Evolutionary conservation across 2,888 invertebrate genomes (phyloP), one percentile per base, ranked within the genome.

Genomic region (Orthosia gracilis): DNA sequence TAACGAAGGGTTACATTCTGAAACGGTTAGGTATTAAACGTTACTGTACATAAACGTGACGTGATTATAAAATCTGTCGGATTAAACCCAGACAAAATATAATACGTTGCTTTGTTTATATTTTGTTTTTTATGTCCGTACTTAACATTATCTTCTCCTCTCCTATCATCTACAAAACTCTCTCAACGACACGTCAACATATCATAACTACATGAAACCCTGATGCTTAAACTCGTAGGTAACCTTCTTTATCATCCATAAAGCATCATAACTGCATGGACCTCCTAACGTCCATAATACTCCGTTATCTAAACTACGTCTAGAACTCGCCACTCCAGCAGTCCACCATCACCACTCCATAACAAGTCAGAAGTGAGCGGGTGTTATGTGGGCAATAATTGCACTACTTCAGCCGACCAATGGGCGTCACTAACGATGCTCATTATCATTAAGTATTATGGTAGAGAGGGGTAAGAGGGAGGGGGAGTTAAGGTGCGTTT

Each of bases 371-470:
- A 12, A 76, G 85, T 89, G 74, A 85, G 84, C 76, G 9, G 54
- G 78, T 84, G 85, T 87, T 85, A 85, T 84, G 83, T 85, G 76
- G 54, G 59, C 68, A 85, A 82, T 87, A 72, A 86, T 85, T 74
- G 69, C 63, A 73, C 59, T 71, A 69, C 76, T 85, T 72, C 45
- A 75, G 80, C 62, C 75, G 73, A 59, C 81, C 84, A 84, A 85
- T 82, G 80, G 50, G 59, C 77, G 69, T 79, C 77, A 71, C 70
- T 85, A 83, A 83, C 65, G 69, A 7, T 31, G 15, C 64, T 82
- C 79, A 77, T 84, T 80, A 83, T 23, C 63, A 73, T 82, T 83
- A 77, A 77, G 65, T 61, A 61, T 77, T 74, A 80, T 50, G 54
- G 40, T 61, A 23, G 4, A 40, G 40, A 1, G n/a, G 18, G 26